These are phyloP conservation scores for Chymomyza procnemis DNA, from an alignment of 2,888 invertebrate genomes.

Conservation along the genomic window DNA sequence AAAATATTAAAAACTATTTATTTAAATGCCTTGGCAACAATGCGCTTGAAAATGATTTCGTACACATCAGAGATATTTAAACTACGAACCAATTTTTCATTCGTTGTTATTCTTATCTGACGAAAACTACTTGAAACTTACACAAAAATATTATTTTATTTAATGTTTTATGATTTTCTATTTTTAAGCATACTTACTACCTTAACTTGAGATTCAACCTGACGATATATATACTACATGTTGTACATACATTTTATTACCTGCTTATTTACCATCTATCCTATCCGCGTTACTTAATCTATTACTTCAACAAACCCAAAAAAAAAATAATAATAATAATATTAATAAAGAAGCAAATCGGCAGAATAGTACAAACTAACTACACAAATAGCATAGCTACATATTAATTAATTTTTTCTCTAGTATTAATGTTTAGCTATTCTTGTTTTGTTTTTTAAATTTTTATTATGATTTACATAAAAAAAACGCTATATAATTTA, in stretches of 20 bases:
- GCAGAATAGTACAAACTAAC: no score
- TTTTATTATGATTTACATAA: no score
- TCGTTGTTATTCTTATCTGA: neutral
- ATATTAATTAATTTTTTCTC: no score
- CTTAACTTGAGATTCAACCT: neutral
- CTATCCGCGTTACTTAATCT: neutral
- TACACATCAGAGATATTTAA: constrained; percentile 35
- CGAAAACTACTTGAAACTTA: constrained; percentile 5
- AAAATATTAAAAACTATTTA: neutral
- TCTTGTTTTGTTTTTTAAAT: no score
- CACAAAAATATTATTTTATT: neutral
- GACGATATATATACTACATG: neutral
- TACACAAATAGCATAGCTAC: no score
- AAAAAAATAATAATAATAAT: no score
- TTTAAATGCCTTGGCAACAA: constrained; percentile 47
- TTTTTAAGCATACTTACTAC: neutral
- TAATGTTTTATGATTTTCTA: neutral
- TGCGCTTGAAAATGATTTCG: constrained; percentile 74
- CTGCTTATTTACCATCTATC: neutral
- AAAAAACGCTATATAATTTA: no score
- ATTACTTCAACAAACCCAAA: neutral
- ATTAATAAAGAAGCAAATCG: no score
- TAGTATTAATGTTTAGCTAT: no score
- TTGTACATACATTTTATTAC: neutral
- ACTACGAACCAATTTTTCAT: neutral